Evolutionary conservation across 2,888 invertebrate genomes (phyloP), one percentile per base, ranked within the genome.

Genomic region (Chaitophorus viminalis): DNA sequence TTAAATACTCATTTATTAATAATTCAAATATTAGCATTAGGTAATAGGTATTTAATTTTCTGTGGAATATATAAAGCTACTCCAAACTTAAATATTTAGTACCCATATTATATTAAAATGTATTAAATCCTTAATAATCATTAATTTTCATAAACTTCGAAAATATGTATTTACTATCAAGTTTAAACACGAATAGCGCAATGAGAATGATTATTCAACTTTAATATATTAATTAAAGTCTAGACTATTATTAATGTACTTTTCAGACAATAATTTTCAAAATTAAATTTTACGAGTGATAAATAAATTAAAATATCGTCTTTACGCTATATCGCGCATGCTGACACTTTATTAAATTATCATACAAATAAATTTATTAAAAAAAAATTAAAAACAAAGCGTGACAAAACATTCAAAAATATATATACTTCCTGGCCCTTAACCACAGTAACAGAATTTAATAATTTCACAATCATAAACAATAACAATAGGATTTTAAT

Each of bases 111-210:
- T 25, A 17, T 25, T 52, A n/a, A 76, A 29, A 76, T 52, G 25
- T 76, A 54, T 77, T 65, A 65, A 36, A 17, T 36, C n/a, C n/a
- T 65, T 84, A 76, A 46, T 8, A 68, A 76, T 68, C 65, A 46
- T 76, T 65, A 76, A 76, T 76, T 76, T 76, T 76, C 84, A 68
- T 76, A 65, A 76, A 84, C 65, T 65, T 65, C n/a, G 14, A 46
- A 84, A 84, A 76, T n/a, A 25, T 8, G 25, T 39, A 46, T 84
- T 84, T 76, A 84, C 9, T 52, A 65, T 46, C 9, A n/a, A 68
- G 31, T 33, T 60, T 21, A 75, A 76, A n/a, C 11, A 8, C 11
- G 25, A 33, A 33, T n/a, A 74, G 60, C 25, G 46, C 65, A 60
- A 75, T 65, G 21, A 76, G 46, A 17, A 68, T 68, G 36, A 75